These are phyloP conservation scores for Tragelaphus scriptus DNA, from an alignment of 2,113 vertebrate genomes.

Conservation along the genomic window DNA sequence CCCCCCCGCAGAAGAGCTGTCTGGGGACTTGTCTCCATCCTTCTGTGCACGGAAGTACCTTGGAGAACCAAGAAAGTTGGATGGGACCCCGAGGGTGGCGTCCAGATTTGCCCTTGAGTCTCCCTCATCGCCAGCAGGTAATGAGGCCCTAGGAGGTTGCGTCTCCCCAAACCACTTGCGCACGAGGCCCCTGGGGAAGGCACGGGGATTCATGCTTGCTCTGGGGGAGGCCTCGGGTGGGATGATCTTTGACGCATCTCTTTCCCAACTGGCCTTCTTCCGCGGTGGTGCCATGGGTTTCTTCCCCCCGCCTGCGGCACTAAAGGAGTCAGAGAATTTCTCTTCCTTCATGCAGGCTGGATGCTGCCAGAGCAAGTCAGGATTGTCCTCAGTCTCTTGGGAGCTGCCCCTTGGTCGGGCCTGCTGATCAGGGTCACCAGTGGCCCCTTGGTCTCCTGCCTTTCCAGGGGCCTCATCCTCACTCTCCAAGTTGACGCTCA, in stretches of 20 bases:
- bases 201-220: fast-evolving
- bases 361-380: neutral
- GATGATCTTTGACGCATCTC: neutral
- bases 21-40: neutral
- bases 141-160: neutral
- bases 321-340: neutral
- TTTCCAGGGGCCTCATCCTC: neutral
- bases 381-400: neutral
- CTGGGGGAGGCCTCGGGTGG: neutral
- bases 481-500: neutral
- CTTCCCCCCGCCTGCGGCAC: fast-evolving
- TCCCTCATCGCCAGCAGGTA: neutral
- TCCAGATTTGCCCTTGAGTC: neutral
- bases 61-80: neutral
- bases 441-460: neutral
- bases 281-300: neutral
- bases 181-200: neutral
- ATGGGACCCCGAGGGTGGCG: fast-evolving
- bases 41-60: neutral
- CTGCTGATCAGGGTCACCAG: fast-evolving
- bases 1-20: fast-evolving
- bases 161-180: fast-evolving
- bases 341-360: neutral
- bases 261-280: neutral
- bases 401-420: neutral